Base-by-base conservation (phyloP, 2,113 vertebrate genomes). In the Xiphias gladius region DNA sequence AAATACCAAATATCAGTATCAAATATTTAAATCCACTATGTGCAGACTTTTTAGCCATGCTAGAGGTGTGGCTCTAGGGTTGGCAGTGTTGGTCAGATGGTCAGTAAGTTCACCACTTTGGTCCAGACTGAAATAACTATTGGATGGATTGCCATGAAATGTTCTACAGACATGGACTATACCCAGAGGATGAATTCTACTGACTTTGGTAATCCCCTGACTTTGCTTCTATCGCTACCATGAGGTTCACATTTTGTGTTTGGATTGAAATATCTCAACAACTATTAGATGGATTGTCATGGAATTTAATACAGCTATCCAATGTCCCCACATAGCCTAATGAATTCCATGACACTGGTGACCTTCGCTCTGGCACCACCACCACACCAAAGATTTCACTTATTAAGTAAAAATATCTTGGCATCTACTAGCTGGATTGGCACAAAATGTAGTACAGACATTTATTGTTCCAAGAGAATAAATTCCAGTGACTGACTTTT, bases 1-100 rank as follows among this genome's bases (percentile, higher is more conserved):
- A 37, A 57, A 37, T 22, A 24, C 22, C 19, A 48, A 70, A 69
- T 71, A 67, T 28, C n/a, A 48, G 39, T 59, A 62, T 32, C 43
- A 61, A 52, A 39, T 41, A 67, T 39, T 58, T 63, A 1, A 4
- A 64, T 37, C 24, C 24, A 22, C 24, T 30, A 3, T 14, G 2
- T 59, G 41, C 32, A 52, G 32, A 32, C 9, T 11, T 32, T 50
- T 50, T 11, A 55, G 24, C 32, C 20, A 19, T 26, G 5, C 26
- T 8, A 24, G 37, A 22, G 55, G 50, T 5, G 14, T 26, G 28
- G 26, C 9, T 28, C 12, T 13, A 59, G 22, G n/a, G 28, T 28
- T 57, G 11, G 30, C 22, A 24, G 0, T n/a, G 43, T 30, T 10
- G 6, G 5, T 26, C 39, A 48, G n/a, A 39, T 39, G 37, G 61